Evolutionary conservation across 2,797 vertebrate species (phyloP).

Genomic region (Sebastes diaconus): DNA sequence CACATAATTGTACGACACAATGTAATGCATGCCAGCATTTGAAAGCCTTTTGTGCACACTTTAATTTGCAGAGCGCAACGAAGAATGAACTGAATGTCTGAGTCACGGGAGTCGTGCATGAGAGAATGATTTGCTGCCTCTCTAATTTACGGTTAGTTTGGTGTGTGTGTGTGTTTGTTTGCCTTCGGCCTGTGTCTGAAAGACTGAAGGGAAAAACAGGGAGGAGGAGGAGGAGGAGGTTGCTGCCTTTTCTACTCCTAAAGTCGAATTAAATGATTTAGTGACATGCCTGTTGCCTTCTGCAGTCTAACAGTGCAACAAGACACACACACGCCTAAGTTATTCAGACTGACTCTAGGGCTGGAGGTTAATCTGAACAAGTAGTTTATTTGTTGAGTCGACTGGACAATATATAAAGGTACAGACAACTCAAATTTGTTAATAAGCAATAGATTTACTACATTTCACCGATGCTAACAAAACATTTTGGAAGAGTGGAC

Average conservation of each 20-base stretch:
- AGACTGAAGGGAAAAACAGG: slow-evolving; percentile 28
- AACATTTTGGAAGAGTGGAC: not conserved
- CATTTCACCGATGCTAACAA: not conserved
- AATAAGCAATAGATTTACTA: not conserved
- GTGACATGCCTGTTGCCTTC: slow-evolving; percentile 27
- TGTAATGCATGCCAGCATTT: slow-evolving; percentile 48
- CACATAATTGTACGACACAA: slow-evolving; percentile 53
- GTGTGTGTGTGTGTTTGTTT: slow-evolving; percentile 25
- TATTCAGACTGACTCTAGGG: not conserved
- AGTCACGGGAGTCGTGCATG: slow-evolving; percentile 55
- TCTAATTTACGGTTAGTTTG: slow-evolving; percentile 60
- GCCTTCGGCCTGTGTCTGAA: slow-evolving; percentile 38
- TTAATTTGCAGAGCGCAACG: slow-evolving; percentile 56
- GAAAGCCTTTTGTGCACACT: slow-evolving; percentile 59
- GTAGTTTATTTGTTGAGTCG: not conserved
- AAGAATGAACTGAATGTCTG: slow-evolving; percentile 65
- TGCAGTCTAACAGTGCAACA: slow-evolving; percentile 8
- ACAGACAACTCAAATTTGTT: not conserved
- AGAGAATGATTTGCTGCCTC: slow-evolving; percentile 65
- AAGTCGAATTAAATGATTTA: slow-evolving; percentile 56
- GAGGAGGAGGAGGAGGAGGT: slow-evolving; percentile 4
- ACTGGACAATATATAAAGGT: not conserved
- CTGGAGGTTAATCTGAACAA: not conserved
- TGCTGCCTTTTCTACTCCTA: slow-evolving; percentile 32
- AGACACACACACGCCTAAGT: slow-evolving; percentile 2